Evolutionary conservation across 2,888 invertebrate species (phyloP).

Genomic region (Teleogryllus oceanicus): DNA sequence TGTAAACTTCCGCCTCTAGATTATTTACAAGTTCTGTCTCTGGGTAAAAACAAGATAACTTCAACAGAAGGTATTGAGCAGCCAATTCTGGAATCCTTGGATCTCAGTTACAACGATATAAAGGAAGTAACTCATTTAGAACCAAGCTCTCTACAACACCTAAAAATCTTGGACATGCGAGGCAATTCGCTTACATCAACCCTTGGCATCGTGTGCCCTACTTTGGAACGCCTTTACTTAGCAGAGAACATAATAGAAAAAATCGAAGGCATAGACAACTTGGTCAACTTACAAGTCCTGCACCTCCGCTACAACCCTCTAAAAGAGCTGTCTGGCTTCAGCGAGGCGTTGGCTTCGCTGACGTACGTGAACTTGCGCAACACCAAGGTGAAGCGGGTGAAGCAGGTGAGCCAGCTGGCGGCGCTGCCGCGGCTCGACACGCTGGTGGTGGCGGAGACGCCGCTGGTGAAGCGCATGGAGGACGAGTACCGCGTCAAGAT

Average conservation of each 20-base stretch:
- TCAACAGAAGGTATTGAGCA: conserved; percentile 55
- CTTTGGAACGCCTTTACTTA: conserved; percentile 68
- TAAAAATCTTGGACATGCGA: conserved; percentile 57
- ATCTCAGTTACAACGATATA: conserved; percentile 55
- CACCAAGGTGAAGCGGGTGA: conserved; percentile 53
- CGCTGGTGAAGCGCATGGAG: conserved; percentile 50
- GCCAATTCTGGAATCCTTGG: conserved; percentile 55
- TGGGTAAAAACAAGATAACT: conserved; percentile 55
- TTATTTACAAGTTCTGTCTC: conserved; percentile 59
- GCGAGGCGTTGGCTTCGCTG: conserved; percentile 48
- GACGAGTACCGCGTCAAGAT: conserved; percentile 47
- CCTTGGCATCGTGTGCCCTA: conserved; percentile 50
- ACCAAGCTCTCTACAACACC: conserved; percentile 44
- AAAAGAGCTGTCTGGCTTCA: conserved; percentile 54
- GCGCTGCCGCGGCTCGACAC: conserved; percentile 52
- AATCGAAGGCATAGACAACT: conserved; percentile 58
- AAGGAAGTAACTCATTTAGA: conserved; percentile 33
- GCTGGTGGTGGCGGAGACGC: conserved; percentile 55
- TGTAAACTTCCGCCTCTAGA: conserved; percentile 53
- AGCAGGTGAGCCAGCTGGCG: conserved; percentile 55
- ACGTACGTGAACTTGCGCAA: conserved; percentile 57
- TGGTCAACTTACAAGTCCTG: conserved; percentile 58
- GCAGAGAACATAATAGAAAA: conserved; percentile 67
- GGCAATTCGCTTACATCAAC: conserved; percentile 53
- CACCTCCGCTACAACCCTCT: conserved; percentile 70